phyloP scores from a whole-genome alignment of 2,888 invertebrate genomes.

The Spicauda simplicius region DNA sequence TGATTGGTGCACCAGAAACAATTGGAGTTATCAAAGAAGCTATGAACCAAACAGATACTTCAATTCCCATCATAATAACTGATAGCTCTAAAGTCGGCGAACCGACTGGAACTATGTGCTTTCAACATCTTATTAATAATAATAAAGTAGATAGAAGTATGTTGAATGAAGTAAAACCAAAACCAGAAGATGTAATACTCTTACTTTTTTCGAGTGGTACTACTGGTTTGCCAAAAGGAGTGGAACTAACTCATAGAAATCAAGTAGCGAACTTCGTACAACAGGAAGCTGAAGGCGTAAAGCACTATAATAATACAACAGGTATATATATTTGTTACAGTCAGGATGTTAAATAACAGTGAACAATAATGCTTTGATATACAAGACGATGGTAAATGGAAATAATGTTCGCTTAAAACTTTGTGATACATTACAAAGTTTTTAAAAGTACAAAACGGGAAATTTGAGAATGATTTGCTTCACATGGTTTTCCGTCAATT shows the following conservation, averaged over 20 bases:
- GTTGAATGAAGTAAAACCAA: constrained; percentile 8
- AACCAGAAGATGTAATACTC: constrained; percentile 23
- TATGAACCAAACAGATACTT: not conserved
- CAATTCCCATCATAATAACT: constrained; percentile 4
- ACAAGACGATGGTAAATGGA: too few relatives aligned
- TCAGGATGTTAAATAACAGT: not conserved
- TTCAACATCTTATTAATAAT: constrained; percentile 20
- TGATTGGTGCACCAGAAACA: constrained; percentile 15
- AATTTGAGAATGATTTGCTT: too few relatives aligned
- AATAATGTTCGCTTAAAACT: too few relatives aligned
- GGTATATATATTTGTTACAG: constrained; percentile 1
- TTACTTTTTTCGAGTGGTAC: constrained; percentile 94
- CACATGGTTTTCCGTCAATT: too few relatives aligned
- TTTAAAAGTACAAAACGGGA: too few relatives aligned
- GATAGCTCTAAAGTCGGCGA: not conserved
- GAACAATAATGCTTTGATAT: not conserved
- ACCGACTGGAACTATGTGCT: constrained; percentile 2
- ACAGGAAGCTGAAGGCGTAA: constrained; percentile 13
- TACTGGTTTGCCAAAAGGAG: constrained; percentile 92
- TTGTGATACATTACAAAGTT: too few relatives aligned
- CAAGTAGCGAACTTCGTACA: constrained; percentile 23
- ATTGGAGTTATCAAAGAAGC: constrained; percentile 8
- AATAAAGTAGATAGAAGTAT: constrained; percentile 6
- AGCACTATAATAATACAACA: constrained; percentile 20
- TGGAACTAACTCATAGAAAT: constrained; percentile 85